A percentile compares a stretch with the other conserved stretches of the same genome.
Evolutionary conservation across 2,888 invertebrate species (phyloP).

Genomic region (Pollenia angustigena): DNA sequence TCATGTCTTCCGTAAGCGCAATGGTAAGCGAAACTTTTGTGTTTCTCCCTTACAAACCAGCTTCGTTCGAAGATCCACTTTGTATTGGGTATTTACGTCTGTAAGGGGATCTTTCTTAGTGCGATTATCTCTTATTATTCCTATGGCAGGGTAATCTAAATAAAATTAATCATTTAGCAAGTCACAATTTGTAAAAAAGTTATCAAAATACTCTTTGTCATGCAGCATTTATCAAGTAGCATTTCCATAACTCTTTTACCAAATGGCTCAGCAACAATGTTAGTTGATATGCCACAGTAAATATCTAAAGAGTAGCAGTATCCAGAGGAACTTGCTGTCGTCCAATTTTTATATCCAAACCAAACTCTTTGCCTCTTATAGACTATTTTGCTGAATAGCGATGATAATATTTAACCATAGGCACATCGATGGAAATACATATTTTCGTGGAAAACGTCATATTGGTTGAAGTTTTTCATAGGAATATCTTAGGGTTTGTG

Average conservation of each 20-base stretch:
- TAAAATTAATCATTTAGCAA: no score
- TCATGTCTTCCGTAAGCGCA: no score
- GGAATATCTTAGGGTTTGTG: constrained; percentile 29
- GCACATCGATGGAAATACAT: background rate
- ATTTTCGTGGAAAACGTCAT: background rate
- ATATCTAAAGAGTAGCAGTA: background rate
- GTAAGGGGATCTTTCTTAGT: background rate
- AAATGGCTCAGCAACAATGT: constrained; percentile 9
- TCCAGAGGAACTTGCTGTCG: background rate
- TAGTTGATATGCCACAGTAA: constrained; percentile 11
- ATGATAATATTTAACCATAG: background rate
- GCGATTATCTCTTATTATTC: constrained; percentile 27
- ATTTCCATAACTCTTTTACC: constrained; percentile 2
- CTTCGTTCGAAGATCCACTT: no score
- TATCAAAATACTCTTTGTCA: background rate
- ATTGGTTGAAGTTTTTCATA: constrained; percentile 14
- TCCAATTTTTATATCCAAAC: constrained; percentile 5
- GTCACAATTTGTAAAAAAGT: background rate
- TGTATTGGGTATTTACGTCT: no score
- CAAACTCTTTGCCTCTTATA: constrained; percentile 16
- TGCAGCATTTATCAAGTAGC: background rate
- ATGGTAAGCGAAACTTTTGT: no score
- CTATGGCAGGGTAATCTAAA: constrained; percentile 6
- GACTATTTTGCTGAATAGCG: background rate
- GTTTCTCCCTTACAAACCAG: no score